These are phyloP conservation scores for Psilopsiagon aurifrons DNA, from an alignment of 2,113 vertebrate species.

Conservation along the genomic window DNA sequence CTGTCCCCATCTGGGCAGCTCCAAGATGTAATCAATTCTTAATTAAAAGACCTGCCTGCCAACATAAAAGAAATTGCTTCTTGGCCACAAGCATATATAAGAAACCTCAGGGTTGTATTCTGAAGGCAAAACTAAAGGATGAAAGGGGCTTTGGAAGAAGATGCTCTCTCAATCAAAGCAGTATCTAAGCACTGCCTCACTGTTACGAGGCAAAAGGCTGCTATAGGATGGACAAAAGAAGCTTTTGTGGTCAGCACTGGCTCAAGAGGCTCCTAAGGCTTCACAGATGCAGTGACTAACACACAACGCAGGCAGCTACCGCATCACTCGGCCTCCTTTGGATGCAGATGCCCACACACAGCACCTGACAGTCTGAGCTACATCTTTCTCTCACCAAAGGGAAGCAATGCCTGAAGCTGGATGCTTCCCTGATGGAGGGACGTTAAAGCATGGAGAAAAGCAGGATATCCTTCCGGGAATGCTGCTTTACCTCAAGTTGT, in stretches of 20 bases:
- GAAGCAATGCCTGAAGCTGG: not conserved
- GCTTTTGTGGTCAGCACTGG: not conserved
- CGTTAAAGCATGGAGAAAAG: not conserved
- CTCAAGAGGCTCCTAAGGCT: not conserved
- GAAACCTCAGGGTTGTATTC: not conserved
- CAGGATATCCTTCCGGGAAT: not conserved
- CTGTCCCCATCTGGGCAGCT: not conserved
- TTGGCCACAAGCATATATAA: not conserved
- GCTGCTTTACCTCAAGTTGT: slow-evolving; percentile 86
- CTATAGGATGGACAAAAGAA: not conserved
- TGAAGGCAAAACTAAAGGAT: not conserved
- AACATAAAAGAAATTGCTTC: not conserved
- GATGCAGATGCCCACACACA: not conserved
- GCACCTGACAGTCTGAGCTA: not conserved
- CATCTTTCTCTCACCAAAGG: not conserved
- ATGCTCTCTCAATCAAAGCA: not conserved
- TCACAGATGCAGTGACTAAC: not conserved
- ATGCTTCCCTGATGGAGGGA: not conserved
- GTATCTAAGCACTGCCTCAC: not conserved
- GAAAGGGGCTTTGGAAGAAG: not conserved
- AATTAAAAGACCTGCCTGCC: slow-evolving; percentile 12
- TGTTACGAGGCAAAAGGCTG: not conserved
- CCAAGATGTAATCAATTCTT: not conserved
- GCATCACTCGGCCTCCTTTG: not conserved
- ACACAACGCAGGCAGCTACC: not conserved